Evolutionary conservation across 2,113 vertebrate genomes (phyloP), one percentile per base, ranked within the genome.

Genomic region (Tenebrosternarchus preto): DNA sequence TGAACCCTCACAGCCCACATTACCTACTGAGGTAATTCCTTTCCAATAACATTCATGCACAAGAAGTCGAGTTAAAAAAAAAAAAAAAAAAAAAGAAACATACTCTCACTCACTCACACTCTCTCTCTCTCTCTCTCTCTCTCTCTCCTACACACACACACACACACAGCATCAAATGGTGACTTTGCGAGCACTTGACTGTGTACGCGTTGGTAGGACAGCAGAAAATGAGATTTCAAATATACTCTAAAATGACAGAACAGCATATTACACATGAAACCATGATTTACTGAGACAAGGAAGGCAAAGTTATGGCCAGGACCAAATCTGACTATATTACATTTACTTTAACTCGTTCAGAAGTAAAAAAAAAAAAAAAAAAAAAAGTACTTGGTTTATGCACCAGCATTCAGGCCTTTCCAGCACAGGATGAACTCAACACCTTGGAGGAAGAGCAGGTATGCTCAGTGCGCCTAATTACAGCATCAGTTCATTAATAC

Each of bases 401-500:
- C 64, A 68, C 0, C 64, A 11, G 9, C 31, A 11, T 22, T 17
- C 46, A 36, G 33, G 25, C 1, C 59, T 70, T 74, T 17, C 73
- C 64, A 80, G 71, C 56, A 71, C 80, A 25, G 27, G 72, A 81
- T 59, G 74, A 78, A 73, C 29, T 16, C 69, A 83, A 82, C 83
- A 86, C 80, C 74, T 72, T 77, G 78, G 74, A 78, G 64, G 77
- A 39, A 82, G 81, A 86, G 77, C 39, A 59, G 15, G 80, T 89
- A 87, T 68, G 66, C 78, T 80, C n/a, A n/a, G n/a, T n/a, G 57
- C 73, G 50, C 81, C 64, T 90, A 90, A 92, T 91, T 87, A 88
- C 84, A 67, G 84, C 88, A 89, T 87, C 76, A 87, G 89, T 91
- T 89, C 88, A 92, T 92, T 92, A 91, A 85, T 81, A 83, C 70